These are phyloP conservation scores for Rhynchotus rufescens DNA, from an alignment of 2,797 vertebrate genomes.

Conservation along the genomic window DNA sequence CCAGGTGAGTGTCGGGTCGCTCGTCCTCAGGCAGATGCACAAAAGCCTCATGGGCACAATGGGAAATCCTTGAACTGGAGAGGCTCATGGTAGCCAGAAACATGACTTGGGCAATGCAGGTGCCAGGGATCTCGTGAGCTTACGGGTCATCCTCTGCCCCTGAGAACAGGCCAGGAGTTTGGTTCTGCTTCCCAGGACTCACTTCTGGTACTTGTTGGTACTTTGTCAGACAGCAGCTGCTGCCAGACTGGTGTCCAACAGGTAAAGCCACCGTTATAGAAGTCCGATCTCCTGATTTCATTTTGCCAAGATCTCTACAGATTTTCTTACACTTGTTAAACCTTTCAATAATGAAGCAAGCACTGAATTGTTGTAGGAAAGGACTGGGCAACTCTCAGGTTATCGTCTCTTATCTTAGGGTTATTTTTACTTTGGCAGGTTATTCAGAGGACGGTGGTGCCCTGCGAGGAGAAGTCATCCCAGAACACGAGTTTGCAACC, in stretches of 20 bases:
- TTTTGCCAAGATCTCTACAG: background rate
- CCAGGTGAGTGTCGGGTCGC: constrained; percentile 79
- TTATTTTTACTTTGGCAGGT: constrained; percentile 75
- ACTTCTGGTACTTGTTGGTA: background rate
- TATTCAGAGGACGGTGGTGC: constrained; percentile 93
- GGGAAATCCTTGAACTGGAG: background rate
- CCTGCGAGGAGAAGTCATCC: constrained; percentile 91
- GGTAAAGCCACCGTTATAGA: background rate
- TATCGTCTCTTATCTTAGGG: background rate
- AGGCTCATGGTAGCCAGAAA: background rate
- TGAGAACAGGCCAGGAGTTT: background rate
- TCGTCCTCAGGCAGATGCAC: background rate
- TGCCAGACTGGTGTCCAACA: constrained; percentile 17
- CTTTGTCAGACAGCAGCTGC: background rate
- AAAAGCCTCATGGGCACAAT: background rate
- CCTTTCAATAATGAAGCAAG: background rate
- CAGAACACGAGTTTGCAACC: constrained; percentile 93
- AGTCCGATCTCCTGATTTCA: background rate
- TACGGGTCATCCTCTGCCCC: background rate
- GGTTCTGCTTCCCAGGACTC: background rate
- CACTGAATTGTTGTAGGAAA: background rate
- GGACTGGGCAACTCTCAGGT: background rate
- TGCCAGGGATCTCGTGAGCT: background rate
- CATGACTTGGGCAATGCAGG: rapidly evolving
- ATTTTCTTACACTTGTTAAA: background rate